These are phyloP conservation scores for Pedetes capensis DNA, from an alignment of 2,113 vertebrate species.

Conservation along the genomic window DNA sequence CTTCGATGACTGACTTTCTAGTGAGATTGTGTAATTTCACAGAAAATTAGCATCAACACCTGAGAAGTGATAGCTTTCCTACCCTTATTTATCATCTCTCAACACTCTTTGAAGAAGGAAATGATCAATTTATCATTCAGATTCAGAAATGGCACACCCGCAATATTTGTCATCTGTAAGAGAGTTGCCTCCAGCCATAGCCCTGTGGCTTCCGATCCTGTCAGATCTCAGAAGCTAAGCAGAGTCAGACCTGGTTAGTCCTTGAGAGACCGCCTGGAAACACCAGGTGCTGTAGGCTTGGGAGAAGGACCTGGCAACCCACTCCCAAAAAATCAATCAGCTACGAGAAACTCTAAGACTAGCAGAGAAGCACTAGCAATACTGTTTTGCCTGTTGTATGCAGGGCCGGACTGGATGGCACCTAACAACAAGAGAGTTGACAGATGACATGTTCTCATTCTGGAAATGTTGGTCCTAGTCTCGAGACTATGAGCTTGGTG, in stretches of 20 bases:
- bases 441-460: not conserved
- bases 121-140: not conserved
- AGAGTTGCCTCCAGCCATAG: no score
- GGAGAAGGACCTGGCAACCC: no score
- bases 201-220: no score
- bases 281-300: no score
- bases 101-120: not conserved
- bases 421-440: not conserved
- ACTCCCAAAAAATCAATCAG: no score
- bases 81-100: not conserved
- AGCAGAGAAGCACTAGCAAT: no score
- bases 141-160: not conserved
- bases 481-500: not conserved
- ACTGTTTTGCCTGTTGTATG: no score
- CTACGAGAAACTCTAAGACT: no score
- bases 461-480: not conserved
- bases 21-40: not conserved
- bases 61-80: not conserved
- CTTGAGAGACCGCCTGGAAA: no score
- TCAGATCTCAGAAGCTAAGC: no score
- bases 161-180: not conserved
- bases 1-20: not conserved
- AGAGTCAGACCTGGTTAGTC: no score
- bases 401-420: no score
- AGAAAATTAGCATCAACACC: not conserved